A percentile compares a stretch with the other conserved stretches of the same genome.
Conservation (phyloP, 2,888 invertebrate genomes). For the Erynnis tages region DNA sequence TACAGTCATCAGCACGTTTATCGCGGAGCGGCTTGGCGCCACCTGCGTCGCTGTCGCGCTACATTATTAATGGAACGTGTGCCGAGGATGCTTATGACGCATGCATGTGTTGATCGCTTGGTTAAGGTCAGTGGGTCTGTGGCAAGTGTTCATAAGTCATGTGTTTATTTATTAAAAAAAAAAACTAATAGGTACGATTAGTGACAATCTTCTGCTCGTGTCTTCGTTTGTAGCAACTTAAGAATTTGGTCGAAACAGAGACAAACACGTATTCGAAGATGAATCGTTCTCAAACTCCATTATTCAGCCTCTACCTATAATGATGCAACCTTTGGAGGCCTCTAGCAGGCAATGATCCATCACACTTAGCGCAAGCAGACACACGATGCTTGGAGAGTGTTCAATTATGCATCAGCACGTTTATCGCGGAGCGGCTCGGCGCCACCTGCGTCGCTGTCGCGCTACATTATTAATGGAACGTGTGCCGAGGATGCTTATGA, state of each 20-base stretch:
- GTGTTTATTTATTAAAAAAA: too few species aligned
- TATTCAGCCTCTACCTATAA: too few species aligned
- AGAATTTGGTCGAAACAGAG: too few species aligned
- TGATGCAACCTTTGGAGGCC: conserved; percentile 11
- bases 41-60: conserved; percentile 75
- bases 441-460: conserved; percentile 74
- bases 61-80: conserved; percentile 68
- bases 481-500: conserved; percentile 19
- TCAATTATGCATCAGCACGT: conserved; percentile 76
- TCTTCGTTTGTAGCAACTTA: too few species aligned
- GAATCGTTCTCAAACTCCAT: too few species aligned
- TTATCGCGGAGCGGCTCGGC: conserved; percentile 53
- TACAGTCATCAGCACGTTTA: conserved; percentile 73
- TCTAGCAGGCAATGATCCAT: conserved; percentile 43
- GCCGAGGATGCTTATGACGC: conserved; percentile 20
- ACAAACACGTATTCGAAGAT: too few species aligned
- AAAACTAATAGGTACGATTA: too few species aligned
- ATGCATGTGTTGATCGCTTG: conserved; percentile 17
- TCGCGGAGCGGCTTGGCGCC: conserved; percentile 48
- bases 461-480: conserved; percentile 72
- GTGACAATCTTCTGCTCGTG: too few species aligned
- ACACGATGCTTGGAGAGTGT: conserved; percentile 49
- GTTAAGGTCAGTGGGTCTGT: conserved; percentile 20
- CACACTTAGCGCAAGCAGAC: conserved; percentile 47
- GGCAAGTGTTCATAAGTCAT: too few species aligned